These are phyloP conservation scores for Lysandra coridon DNA, from an alignment of 2,888 invertebrate species.

Conservation along the genomic window DNA sequence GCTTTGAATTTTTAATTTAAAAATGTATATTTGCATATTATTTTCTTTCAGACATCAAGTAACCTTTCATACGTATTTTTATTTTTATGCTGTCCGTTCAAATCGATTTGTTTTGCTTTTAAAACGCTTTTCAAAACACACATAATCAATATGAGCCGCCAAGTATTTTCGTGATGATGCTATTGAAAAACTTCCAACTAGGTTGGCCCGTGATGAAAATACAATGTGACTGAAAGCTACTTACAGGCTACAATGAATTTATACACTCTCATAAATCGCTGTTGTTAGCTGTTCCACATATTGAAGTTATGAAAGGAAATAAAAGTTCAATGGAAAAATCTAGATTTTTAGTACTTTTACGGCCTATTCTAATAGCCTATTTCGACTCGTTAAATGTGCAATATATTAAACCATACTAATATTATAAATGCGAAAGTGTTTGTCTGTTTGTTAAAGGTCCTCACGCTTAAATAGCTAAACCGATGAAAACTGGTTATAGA, in stretches of 20 bases:
- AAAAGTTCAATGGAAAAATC: constrained; percentile 26
- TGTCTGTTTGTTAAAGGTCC: too few species aligned
- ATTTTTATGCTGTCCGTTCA: too few species aligned
- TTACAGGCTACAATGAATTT: constrained; percentile 25
- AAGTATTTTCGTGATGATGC: not conserved
- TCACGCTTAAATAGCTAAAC: too few species aligned
- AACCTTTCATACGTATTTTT: too few species aligned
- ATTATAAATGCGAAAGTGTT: too few species aligned
- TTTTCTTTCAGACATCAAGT: too few species aligned
- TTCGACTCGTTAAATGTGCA: not conserved
- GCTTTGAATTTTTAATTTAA: too few species aligned
- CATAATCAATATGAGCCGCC: not conserved
- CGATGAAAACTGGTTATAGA: too few species aligned
- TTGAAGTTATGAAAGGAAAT: constrained; percentile 17
- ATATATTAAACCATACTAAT: not conserved
- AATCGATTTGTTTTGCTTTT: too few species aligned
- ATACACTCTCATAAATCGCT: constrained; percentile 22
- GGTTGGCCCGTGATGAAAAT: constrained; percentile 14
- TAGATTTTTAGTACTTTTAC: constrained; percentile 10
- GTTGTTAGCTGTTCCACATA: constrained; percentile 23
- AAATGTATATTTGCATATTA: too few species aligned
- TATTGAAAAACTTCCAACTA: constrained; percentile 24
- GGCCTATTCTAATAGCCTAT: not conserved
- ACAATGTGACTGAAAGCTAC: constrained; percentile 27
- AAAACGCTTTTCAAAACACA: not conserved